Percentiles rank a stretch among this genome's conserved stretches.
phyloP scores from a whole-genome alignment of 2,888 invertebrate genomes.

The Volucella inflata region DNA sequence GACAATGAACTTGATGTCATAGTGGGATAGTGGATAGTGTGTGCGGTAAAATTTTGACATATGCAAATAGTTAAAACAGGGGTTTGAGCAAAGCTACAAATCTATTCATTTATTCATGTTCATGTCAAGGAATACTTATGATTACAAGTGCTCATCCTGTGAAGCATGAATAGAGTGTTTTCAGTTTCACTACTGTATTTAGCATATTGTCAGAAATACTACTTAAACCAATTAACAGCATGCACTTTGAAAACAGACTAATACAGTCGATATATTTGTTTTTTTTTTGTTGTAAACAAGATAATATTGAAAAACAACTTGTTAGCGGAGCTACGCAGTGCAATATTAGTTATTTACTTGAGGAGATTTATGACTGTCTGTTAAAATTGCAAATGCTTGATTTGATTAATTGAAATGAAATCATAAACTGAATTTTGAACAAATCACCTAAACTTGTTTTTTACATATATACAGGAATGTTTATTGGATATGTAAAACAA shows the following conservation, averaged over 20 bases:
- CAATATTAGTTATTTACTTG: conserved; percentile 38
- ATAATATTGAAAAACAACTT: conserved; percentile 38
- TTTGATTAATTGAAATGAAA: too few relatives aligned
- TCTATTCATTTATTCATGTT: conserved; percentile 58
- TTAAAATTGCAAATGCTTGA: neutral
- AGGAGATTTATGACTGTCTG: conserved; percentile 10
- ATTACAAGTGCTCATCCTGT: conserved; percentile 9
- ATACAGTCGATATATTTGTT: conserved; percentile 10
- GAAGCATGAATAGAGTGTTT: conserved; percentile 28
- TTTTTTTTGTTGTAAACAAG: conserved; percentile 20
- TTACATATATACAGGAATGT: too few relatives aligned
- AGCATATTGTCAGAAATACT: conserved; percentile 40
- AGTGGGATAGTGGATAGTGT: conserved; percentile 6
- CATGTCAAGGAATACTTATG: conserved; percentile 35
- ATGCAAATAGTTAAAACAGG: neutral
- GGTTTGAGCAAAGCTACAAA: neutral
- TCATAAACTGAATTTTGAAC: too few relatives aligned
- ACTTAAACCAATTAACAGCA: conserved; percentile 36
- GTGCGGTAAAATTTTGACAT: conserved; percentile 41
- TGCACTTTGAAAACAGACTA: conserved; percentile 10
- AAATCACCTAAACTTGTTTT: too few relatives aligned
- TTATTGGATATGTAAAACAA: too few relatives aligned
- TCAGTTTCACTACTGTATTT: conserved; percentile 47
- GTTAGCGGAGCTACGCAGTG: conserved; percentile 12
- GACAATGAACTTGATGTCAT: conserved; percentile 66